Percentiles rank a stretch among this genome's conserved stretches.
These are phyloP conservation scores for Chaenocephalus aceratus DNA, from an alignment of 2,113 vertebrate species.

Conservation along the genomic window DNA sequence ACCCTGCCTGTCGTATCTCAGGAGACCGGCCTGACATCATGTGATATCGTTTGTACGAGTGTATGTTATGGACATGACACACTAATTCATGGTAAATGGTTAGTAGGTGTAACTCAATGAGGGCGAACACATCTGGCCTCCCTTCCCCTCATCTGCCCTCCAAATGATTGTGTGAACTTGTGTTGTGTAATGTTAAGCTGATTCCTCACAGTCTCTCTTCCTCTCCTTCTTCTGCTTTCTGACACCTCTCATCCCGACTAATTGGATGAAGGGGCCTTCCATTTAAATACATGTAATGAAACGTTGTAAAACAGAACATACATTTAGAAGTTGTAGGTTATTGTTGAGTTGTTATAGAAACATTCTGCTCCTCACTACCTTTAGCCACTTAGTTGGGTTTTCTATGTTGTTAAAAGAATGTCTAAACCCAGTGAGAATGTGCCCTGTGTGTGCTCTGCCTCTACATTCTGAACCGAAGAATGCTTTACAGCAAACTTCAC, in stretches of 20 bases:
- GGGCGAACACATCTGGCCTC: background rate
- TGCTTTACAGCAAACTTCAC: background rate
- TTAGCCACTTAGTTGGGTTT: too few species aligned
- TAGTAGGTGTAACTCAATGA: background rate
- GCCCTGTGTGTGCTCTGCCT: background rate
- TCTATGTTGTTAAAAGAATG: too few species aligned
- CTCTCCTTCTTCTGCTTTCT: background rate
- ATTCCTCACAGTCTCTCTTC: background rate
- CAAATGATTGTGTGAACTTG: background rate
- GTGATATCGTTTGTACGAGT: background rate
- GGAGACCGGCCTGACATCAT: background rate
- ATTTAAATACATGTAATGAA: too few species aligned
- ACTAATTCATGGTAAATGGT: background rate
- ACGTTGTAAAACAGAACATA: too few species aligned
- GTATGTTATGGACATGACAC: background rate
- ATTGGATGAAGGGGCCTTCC: background rate
- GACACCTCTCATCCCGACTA: too few species aligned
- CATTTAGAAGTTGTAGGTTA: too few species aligned
- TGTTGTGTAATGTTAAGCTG: constrained; percentile 4
- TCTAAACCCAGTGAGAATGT: background rate
- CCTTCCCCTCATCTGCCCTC: background rate
- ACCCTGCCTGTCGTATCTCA: background rate
- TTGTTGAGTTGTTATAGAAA: too few species aligned
- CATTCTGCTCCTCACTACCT: too few species aligned
- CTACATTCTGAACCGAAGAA: background rate